Evolutionary conservation across 2,113 vertebrate genomes (phyloP), one percentile per base, ranked within the genome.

Genomic region (Chunga burmeisteri): DNA sequence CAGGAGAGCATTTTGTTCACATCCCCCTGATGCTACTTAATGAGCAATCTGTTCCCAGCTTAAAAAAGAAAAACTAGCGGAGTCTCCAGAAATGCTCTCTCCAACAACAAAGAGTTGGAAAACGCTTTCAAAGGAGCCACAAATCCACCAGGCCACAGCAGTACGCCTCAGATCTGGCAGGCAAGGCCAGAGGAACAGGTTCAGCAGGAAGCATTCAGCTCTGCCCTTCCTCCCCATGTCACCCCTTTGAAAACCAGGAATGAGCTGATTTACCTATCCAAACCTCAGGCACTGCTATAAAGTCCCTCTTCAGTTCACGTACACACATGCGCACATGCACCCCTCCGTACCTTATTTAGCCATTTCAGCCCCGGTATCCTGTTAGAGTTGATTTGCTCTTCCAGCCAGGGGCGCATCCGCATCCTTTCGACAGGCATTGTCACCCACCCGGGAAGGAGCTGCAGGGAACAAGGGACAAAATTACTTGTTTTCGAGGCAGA

Each of bases 381-480:
- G 92, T 98, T 98, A 2, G 99, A 99, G 92, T 99, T 98, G 84
- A 99, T 99, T 97, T 99, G 99, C 44, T 99, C 99, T 96, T 99
- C 99, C 95, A 99, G 97, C 99, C 99, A 99, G 0, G 99, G 99
- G 56, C 99, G 98, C 99, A 99, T 99, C 42, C 99, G 98, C 99
- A 99, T 99, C 95, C 99, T 98, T 97, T 99, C 99, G 36, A 99
- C 99, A 17, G 99, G 99, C 99, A 99, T 99, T 71, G 95, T 99
- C 92, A 96, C 97, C 97, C 98, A 55, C 38, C 72, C 18, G 6
- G 56, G 67, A 93, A 88, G 88, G 88, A 94, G 90, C 98, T 96
- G 92, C 86, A 87, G 61, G 50, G 63, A 93, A 58, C n/a, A 50
- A 97, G 20, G 72, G 87, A 65, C 68, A 84, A 42, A 5, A 66